A percentile compares a stretch with the other conserved stretches of the same genome.
These are phyloP conservation scores for Meandrina meandrites DNA, from an alignment of 92 coral and sea anemone genomes.

Conservation along the genomic window DNA sequence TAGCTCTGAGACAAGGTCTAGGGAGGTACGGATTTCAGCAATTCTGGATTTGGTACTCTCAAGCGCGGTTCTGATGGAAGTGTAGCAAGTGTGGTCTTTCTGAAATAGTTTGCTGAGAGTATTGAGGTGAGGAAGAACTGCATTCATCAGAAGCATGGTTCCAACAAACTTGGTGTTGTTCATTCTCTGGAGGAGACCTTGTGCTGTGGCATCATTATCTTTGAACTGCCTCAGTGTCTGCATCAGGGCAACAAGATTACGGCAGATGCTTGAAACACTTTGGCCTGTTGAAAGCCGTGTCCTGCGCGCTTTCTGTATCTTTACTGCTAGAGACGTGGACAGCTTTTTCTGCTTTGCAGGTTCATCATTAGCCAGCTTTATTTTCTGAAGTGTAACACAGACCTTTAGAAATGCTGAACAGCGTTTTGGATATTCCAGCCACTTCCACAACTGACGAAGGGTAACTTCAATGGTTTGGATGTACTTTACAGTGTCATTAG, in stretches of 20 bases:
- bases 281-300: conserved; percentile 49
- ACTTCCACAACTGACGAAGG: conserved; percentile 46
- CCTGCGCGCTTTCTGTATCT: conserved; percentile 40
- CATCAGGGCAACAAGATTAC: conserved; percentile 28
- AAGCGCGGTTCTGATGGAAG: too few relatives aligned
- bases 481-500: conserved; percentile 54
- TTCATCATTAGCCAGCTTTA: conserved; percentile 37
- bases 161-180: too few relatives aligned
- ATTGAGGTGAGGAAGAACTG: too few relatives aligned
- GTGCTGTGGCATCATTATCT: too few relatives aligned
- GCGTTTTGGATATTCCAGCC: conserved; percentile 38
- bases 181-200: too few relatives aligned
- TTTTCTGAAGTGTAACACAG: conserved; percentile 21
- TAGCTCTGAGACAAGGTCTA: too few relatives aligned
- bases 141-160: too few relatives aligned
- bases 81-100: too few relatives aligned
- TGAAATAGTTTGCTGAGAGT: too few relatives aligned
- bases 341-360: conserved; percentile 29
- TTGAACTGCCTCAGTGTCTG: too few relatives aligned
- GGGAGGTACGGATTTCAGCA: too few relatives aligned
- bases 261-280: conserved; percentile 39
- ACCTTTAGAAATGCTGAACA: conserved; percentile 25
- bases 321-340: conserved; percentile 36
- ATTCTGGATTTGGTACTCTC: too few relatives aligned
- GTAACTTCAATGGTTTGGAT: conserved; percentile 45